Base-by-base conservation (phyloP, 2,113 vertebrate species). In the Erythrocercus mccallii region DNA sequence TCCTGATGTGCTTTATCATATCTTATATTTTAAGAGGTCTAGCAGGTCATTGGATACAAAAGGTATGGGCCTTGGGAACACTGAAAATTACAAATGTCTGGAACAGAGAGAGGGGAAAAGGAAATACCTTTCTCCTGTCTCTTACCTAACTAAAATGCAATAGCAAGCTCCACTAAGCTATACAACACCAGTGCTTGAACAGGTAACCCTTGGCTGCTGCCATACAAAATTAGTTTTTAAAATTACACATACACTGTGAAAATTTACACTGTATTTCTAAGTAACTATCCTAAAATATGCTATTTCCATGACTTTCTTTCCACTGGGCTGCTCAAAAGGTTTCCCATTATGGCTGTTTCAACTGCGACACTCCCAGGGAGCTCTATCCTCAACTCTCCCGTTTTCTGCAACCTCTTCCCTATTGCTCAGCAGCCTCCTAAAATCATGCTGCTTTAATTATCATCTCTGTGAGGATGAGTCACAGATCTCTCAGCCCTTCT, bases 401-500 rank as follows among this genome's bases (percentile, higher is more conserved):
- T 94, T 25, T 85, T 47, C 87, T 62, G 58, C 87, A 90, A 66
- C 56, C 71, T 62, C 68, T 54, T 85, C 68, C 33, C 44, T 81
- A 73, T 66, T 80, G 90, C 88, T 93, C 92, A 91, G 89, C 91
- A 97, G 93, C 86, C 62, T 92, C 70, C 91, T 87, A 84, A 91
- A 91, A 95, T 65, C 96, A 92, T 94, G 94, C 93, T 95, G 95
- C 78, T 97, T 95, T 95, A 95, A 97, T 96, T 96, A 95, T 68
- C 92, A 64, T 93, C 93, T 95, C 87, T 69, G 84, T 65, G 45
- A 0, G 0, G 84, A 95, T 96, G 96, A 97, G 68, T 96, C 95
- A 96, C 94, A 92, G 88, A 94, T 77, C 95, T 93, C 93, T 94
- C 25, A 2, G 81, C 81, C 96, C 96, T 96, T 96, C 95, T 97